Evolutionary conservation across 2,797 vertebrate genomes (phyloP).

Genomic region (Sciurus vulgaris): DNA sequence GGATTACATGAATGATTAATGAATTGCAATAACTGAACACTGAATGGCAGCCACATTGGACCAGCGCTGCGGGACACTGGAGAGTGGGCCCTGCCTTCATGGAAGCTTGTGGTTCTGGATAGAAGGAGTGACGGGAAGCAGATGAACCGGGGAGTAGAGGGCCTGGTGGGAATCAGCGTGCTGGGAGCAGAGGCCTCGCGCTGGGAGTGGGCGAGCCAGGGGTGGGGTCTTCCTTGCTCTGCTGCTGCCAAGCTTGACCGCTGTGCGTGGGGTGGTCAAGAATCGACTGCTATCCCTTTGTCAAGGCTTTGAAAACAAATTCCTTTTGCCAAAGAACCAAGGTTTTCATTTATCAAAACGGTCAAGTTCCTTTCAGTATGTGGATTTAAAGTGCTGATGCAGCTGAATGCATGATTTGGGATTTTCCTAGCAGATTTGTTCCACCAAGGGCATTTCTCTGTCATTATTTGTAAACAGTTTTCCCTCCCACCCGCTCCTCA

Average conservation of each 20-base stretch:
- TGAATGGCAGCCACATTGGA: background rate
- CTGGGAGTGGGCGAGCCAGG: too few species aligned
- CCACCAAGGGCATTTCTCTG: fast-evolving
- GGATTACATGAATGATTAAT: background rate
- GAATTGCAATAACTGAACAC: background rate
- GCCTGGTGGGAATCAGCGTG: background rate
- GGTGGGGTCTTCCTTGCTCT: background rate
- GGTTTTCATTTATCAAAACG: background rate
- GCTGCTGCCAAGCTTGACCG: fast-evolving
- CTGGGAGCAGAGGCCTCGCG: background rate
- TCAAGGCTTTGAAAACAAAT: background rate
- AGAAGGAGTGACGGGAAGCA: too few species aligned
- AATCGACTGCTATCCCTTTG: background rate
- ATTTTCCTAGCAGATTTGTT: background rate
- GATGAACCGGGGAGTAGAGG: background rate
- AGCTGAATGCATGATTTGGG: too few species aligned
- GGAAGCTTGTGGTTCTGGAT: background rate
- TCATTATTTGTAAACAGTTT: background rate
- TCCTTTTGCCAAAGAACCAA: background rate
- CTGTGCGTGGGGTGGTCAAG: fast-evolving
- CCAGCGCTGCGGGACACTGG: background rate
- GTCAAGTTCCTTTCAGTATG: background rate
- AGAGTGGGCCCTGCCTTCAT: background rate
- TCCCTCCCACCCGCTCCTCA: background rate
- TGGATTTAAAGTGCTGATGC: background rate